Conservation (phyloP, 2,113 vertebrate species). For the Etia nguti region DNA sequence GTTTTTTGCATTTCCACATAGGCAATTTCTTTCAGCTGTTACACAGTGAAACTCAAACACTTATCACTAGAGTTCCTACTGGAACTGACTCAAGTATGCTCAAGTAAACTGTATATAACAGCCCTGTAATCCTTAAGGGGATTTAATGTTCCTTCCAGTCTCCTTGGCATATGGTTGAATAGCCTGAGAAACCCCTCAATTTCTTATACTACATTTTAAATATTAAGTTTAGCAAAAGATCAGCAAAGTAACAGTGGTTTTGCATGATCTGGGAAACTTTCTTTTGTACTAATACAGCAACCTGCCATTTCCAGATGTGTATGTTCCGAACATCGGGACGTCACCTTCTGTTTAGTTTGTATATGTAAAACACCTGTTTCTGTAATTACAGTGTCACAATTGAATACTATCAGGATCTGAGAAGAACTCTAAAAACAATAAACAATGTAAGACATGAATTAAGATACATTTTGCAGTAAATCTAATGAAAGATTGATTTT, state of each 20-base stretch:
- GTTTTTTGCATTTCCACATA: background rate
- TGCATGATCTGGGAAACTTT: background rate
- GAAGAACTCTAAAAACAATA: background rate
- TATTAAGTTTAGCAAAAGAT: background rate
- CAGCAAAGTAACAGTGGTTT: background rate
- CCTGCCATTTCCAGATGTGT: background rate
- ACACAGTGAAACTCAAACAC: background rate
- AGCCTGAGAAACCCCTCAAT: background rate
- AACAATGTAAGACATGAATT: background rate
- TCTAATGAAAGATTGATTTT: background rate
- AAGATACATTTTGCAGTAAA: background rate
- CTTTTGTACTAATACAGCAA: background rate
- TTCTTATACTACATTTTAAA: background rate
- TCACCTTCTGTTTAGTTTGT: constrained; percentile 7
- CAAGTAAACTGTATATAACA: background rate
- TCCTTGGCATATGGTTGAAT: background rate
- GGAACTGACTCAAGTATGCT: background rate
- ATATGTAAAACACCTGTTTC: constrained; percentile 30
- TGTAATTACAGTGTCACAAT: background rate
- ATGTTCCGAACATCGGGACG: constrained; percentile 17
- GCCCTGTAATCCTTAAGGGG: background rate
- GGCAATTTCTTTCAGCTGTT: background rate
- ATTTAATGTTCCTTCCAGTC: background rate
- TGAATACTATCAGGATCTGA: background rate
- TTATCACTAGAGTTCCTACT: background rate